Conservation (phyloP, 1,140 invertebrate species). For the Tribolium madens region DNA sequence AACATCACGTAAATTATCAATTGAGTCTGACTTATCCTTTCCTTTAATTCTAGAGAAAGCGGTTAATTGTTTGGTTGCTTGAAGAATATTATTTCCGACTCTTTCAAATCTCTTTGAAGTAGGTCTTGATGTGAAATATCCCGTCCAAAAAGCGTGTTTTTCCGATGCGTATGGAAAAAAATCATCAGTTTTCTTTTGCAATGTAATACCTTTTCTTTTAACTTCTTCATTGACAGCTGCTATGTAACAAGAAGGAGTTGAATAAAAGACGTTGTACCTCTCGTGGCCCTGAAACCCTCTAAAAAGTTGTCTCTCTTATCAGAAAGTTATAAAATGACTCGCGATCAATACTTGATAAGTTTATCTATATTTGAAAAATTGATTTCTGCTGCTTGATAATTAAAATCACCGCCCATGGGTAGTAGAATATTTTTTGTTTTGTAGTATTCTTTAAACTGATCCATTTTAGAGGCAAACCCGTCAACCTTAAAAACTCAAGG, state of each 20-base stretch:
- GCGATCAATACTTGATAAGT: conserved; percentile 73
- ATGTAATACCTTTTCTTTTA: neutral
- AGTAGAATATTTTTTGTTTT: conserved; percentile 59
- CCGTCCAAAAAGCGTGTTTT: conserved; percentile 82
- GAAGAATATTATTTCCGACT: conserved; percentile 74
- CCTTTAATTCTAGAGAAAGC: neutral
- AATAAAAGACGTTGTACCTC: conserved; percentile 80
- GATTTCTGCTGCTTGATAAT: conserved; percentile 70
- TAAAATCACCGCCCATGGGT: conserved; percentile 63
- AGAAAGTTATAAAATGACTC: conserved; percentile 56
- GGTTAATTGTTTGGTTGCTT: conserved; percentile 62
- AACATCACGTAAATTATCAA: conserved; percentile 65
- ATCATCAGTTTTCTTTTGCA: conserved; percentile 73
- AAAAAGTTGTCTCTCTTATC: neutral
- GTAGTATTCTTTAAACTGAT: conserved; percentile 48
- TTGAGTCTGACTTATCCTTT: conserved; percentile 58
- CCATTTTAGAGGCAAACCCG: conserved; percentile 56
- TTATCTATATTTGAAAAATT: conserved; percentile 80
- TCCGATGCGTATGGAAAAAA: conserved; percentile 82
- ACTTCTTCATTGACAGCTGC: conserved; percentile 70
- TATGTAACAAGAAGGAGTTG: conserved; percentile 82
- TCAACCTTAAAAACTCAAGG: neutral
- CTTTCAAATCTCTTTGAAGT: conserved; percentile 76
- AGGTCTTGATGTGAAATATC: conserved; percentile 84
- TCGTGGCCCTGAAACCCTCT: conserved; percentile 71